Percentiles rank a stretch among this genome's conserved stretches.
Evolutionary conservation across 2,797 vertebrate species (phyloP).

Genomic region (Anabacerthia variegaticeps): DNA sequence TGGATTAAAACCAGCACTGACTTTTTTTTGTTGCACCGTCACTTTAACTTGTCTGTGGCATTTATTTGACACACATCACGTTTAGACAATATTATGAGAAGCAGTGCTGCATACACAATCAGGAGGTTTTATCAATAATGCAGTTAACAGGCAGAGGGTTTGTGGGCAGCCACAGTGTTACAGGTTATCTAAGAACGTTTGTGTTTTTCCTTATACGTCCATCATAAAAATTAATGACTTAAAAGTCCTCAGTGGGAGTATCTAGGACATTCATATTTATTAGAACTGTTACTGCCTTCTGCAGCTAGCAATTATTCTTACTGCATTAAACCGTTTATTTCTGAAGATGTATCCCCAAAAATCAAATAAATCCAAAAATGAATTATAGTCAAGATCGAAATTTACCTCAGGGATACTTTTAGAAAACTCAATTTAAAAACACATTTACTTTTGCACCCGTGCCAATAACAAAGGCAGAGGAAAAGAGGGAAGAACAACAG

Average conservation of each 20-base stretch:
- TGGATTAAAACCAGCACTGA: not conserved
- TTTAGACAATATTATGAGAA: not conserved
- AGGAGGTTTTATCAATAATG: conserved; percentile 47
- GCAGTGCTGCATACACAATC: not conserved
- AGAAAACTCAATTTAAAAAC: conserved; percentile 58
- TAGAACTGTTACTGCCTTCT: conserved; percentile 29
- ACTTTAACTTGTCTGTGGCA: not conserved
- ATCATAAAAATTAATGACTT: conserved; percentile 68
- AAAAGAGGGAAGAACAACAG: not conserved
- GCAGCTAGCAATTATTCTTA: conserved; percentile 55
- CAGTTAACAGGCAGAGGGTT: conserved; percentile 49
- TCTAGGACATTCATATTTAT: conserved; percentile 38
- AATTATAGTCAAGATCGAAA: conserved; percentile 47
- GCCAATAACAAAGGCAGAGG: not conserved
- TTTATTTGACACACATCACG: not conserved
- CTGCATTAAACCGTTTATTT: conserved; percentile 55
- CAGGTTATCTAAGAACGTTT: conserved; percentile 39
- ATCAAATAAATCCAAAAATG: conserved; percentile 31
- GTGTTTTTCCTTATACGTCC: conserved; percentile 16
- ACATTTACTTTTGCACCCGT: conserved; percentile 25
- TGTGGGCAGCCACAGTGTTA: conserved; percentile 50
- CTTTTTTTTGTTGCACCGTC: not conserved
- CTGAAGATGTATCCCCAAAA: conserved; percentile 23
- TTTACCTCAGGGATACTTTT: conserved; percentile 49
- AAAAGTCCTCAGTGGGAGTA: conserved; percentile 32